phyloP scores from a whole-genome alignment of 2,797 vertebrate genomes.

The Adrianichthys oophorus region DNA sequence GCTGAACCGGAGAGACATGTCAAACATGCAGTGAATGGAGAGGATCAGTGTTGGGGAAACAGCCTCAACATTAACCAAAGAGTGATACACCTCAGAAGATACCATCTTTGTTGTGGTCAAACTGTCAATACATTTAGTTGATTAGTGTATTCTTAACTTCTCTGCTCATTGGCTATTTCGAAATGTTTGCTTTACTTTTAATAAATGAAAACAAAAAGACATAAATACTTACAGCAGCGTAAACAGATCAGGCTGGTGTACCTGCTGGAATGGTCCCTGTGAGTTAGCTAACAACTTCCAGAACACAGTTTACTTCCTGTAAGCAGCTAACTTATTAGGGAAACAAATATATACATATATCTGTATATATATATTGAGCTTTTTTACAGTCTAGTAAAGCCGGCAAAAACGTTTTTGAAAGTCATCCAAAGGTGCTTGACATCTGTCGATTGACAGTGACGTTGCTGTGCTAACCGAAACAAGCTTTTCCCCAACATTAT shows the following conservation, averaged over 20 bases:
- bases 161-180: too few relatives aligned
- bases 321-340: slow-evolving; percentile 1
- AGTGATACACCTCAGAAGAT: too few relatives aligned
- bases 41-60: too few relatives aligned
- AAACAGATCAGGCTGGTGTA: slow-evolving; percentile 17
- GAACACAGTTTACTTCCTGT: slow-evolving; percentile 42
- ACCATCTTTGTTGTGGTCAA: too few relatives aligned
- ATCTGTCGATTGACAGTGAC: slow-evolving; percentile 12
- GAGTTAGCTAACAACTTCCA: slow-evolving; percentile 26
- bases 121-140: too few relatives aligned
- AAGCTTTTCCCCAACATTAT: slow-evolving; percentile 22
- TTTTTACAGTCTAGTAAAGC: background rate
- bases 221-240: background rate
- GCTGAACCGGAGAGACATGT: too few relatives aligned
- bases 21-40: too few relatives aligned
- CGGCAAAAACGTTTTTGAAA: background rate
- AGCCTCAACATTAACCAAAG: too few relatives aligned
- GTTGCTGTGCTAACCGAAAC: slow-evolving; percentile 47
- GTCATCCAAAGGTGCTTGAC: background rate
- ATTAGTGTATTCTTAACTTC: too few relatives aligned
- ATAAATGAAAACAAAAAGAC: too few relatives aligned
- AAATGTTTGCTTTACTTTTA: too few relatives aligned
- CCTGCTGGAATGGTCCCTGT: slow-evolving; percentile 21
- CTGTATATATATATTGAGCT: background rate
- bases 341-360: too few relatives aligned